A percentile compares a stretch with the other conserved stretches of the same genome.
Evolutionary conservation across 2,113 vertebrate species (phyloP).

Genomic region (Rhabdornis inornatus): DNA sequence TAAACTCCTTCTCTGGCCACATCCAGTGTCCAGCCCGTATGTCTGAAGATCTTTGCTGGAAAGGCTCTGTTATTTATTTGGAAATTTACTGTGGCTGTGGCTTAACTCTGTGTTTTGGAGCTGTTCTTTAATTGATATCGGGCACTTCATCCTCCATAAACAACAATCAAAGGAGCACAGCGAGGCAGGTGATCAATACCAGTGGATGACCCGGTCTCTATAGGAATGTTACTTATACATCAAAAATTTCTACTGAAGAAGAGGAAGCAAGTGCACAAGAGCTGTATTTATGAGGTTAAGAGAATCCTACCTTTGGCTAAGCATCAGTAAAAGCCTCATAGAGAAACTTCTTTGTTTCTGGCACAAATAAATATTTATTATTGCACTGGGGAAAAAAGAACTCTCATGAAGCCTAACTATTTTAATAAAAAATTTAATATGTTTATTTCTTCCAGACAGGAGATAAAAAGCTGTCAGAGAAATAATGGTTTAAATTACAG

Average conservation of each 20-base stretch:
- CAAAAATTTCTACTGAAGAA: neutral
- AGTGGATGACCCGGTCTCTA: neutral
- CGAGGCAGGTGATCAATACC: neutral
- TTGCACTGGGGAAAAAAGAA: constrained; percentile 15
- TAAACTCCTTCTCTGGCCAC: constrained; percentile 53
- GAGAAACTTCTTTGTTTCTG: constrained; percentile 54
- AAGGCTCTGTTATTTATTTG: constrained; percentile 48
- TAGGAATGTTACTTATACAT: neutral
- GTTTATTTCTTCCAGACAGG: constrained; percentile 65
- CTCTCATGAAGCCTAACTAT: constrained; percentile 49
- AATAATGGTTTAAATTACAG: constrained; percentile 62
- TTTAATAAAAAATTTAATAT: constrained; percentile 67
- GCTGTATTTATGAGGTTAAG: neutral
- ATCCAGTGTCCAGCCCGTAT: constrained; percentile 53
- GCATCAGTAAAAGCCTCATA: constrained; percentile 13
- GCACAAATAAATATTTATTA: constrained; percentile 68
- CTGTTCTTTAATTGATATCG: neutral
- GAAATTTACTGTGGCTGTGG: constrained; percentile 20
- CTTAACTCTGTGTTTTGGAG: constrained; percentile 1
- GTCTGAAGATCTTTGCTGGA: constrained; percentile 47
- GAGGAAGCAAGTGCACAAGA: neutral
- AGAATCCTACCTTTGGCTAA: constrained; percentile 46
- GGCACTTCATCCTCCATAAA: neutral
- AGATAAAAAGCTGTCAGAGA: constrained; percentile 68
- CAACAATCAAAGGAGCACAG: neutral